phyloP scores from a whole-genome alignment of 2,888 invertebrate genomes.

The Doris montereyensis region DNA sequence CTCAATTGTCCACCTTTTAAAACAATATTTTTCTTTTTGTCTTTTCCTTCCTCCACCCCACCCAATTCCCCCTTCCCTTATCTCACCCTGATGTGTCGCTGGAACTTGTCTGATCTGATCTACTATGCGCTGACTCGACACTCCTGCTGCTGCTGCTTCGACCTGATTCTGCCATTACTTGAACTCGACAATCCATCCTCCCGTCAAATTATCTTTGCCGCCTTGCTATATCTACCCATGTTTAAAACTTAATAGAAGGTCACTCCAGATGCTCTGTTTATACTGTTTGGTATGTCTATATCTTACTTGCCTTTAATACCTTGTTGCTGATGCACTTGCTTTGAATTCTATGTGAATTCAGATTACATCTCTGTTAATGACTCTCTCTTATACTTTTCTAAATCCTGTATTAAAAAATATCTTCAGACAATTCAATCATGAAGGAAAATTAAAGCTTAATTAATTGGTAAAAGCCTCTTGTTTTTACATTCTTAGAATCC shows the following conservation, averaged over 20 bases:
- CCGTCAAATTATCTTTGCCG: constrained; percentile 24
- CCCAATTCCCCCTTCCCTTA: neutral
- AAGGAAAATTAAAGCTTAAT: too few relatives aligned
- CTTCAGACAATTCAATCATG: too few relatives aligned
- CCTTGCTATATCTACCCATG: constrained; percentile 26
- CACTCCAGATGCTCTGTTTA: constrained; percentile 99
- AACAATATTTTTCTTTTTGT: neutral
- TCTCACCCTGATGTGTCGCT: constrained; percentile 42
- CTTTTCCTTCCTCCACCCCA: neutral
- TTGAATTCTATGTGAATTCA: too few relatives aligned
- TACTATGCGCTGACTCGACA: constrained; percentile 35
- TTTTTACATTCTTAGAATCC: too few relatives aligned
- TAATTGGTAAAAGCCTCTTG: too few relatives aligned
- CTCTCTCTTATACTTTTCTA: too few relatives aligned
- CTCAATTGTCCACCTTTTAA: neutral
- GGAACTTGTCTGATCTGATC: constrained; percentile 41
- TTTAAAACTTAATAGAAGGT: constrained; percentile 85
- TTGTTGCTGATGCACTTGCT: neutral
- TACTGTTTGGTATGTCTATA: constrained; percentile 99
- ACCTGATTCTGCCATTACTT: constrained; percentile 27
- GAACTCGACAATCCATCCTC: neutral
- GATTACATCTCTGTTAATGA: too few relatives aligned
- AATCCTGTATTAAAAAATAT: too few relatives aligned
- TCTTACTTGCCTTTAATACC: constrained; percentile 63
- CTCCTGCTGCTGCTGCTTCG: constrained; percentile 36